Conservation (phyloP, 2,113 vertebrate genomes). For the Lepus timidus region DNA sequence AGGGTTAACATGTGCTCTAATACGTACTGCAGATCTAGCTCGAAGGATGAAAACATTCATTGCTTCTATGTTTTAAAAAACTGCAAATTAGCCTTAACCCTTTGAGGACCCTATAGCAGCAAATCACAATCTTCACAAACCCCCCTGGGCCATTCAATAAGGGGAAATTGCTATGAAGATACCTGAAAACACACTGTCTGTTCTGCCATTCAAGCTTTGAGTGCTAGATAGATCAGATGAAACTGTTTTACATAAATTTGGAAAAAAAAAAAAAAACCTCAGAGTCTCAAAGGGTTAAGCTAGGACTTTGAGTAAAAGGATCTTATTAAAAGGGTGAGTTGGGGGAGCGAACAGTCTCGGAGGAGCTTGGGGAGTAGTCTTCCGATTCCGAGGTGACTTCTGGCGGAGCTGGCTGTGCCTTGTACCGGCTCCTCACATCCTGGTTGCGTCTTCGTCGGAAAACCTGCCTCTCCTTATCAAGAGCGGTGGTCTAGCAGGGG, state of each 20-base stretch:
- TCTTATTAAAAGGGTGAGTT: conserved; percentile 96
- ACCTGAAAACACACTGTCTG: conserved; percentile 84
- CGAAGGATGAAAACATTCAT: conserved; percentile 90
- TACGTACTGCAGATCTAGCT: conserved; percentile 88
- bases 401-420: conserved; percentile 89
- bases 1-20: conserved; percentile 89
- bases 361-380: conserved; percentile 96
- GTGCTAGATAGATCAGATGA: conserved; percentile 83
- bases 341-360: conserved; percentile 96
- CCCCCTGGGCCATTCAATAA: conserved; percentile 81
- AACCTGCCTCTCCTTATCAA: conserved; percentile 99
- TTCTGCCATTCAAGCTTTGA: conserved; percentile 80
- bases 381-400: conserved; percentile 96
- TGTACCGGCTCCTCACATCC: conserved; percentile 92
- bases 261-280: conserved; percentile 69
- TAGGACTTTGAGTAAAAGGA: conserved; percentile 87
- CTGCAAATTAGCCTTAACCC: conserved; percentile 89
- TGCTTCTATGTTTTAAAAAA: conserved; percentile 87
- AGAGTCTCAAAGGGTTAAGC: conserved; percentile 91
- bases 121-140: conserved; percentile 86
- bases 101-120: conserved; percentile 89
- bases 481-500: conserved; percentile 98
- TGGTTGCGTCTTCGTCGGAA: conserved; percentile 98
- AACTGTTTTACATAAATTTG: conserved; percentile 84
- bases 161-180: conserved; percentile 85